These are phyloP conservation scores for Centropus bengalensis DNA, from an alignment of 2,113 vertebrate genomes.

Conservation along the genomic window DNA sequence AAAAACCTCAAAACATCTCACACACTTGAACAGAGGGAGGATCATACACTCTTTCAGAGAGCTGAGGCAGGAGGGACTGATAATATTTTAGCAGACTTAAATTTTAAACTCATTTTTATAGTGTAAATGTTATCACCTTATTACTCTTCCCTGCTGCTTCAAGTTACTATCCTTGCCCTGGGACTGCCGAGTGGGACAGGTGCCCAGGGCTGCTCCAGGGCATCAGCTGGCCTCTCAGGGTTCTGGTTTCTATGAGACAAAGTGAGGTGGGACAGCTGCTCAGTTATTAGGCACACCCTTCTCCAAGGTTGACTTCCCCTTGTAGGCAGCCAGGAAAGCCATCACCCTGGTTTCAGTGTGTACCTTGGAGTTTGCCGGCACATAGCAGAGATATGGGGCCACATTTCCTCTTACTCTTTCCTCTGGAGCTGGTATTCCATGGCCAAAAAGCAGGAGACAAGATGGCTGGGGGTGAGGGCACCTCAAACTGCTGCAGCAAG, in stretches of 20 bases:
- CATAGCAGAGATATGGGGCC: rapidly evolving
- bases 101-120: not conserved
- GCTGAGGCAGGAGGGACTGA: not conserved
- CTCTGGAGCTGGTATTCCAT: not conserved
- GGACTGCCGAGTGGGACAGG: not conserved
- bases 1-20: not conserved
- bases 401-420: not conserved
- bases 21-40: not conserved
- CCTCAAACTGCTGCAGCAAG: not conserved
- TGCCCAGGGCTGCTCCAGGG: not conserved
- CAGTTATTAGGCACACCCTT: not conserved
- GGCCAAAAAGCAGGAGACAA: not conserved
- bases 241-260: not conserved
- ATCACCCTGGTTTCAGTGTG: rapidly evolving
- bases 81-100: not conserved
- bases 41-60: not conserved
- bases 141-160: not conserved
- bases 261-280: rapidly evolving
- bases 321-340: not conserved
- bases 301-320: not conserved
- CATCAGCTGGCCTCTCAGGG: not conserved
- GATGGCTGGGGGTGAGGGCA: not conserved
- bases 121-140: not conserved
- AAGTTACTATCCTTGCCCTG: not conserved
- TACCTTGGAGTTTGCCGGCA: not conserved